These are phyloP conservation scores for Boloria euphrosyne DNA, from an alignment of 2,888 invertebrate species.

Conservation along the genomic window DNA sequence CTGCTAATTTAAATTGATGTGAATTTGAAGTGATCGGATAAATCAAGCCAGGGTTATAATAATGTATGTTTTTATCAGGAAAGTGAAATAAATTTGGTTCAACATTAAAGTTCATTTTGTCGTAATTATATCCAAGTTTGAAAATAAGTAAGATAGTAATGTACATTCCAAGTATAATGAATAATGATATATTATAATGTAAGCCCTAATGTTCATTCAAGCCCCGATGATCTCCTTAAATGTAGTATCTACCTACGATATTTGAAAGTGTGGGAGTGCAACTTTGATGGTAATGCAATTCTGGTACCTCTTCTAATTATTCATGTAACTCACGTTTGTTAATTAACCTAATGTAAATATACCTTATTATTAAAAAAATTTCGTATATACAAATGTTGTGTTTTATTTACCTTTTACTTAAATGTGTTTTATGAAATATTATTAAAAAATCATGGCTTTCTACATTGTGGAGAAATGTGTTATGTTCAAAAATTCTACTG, in stretches of 20 bases:
- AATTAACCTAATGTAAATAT: constrained; percentile 81
- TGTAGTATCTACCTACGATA: constrained; percentile 49
- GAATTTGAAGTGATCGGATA: not conserved
- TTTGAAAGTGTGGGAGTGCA: constrained; percentile 62
- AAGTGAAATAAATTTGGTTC: not conserved
- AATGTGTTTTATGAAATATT: not conserved
- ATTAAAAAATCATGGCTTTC: too few relatives aligned
- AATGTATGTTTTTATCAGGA: not conserved
- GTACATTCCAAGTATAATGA: constrained; percentile 59
- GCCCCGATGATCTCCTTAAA: constrained; percentile 32
- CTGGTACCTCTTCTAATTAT: constrained; percentile 65
- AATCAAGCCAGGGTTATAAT: constrained; percentile 3
- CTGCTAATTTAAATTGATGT: not conserved
- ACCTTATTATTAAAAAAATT: constrained; percentile 81
- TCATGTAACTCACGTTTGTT: constrained; percentile 80
- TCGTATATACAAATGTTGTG: constrained; percentile 69
- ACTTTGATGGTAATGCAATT: constrained; percentile 53
- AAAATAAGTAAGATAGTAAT: constrained; percentile 45
- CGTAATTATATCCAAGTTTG: constrained; percentile 19
- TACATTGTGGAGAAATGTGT: too few relatives aligned
- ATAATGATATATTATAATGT: constrained; percentile 42
- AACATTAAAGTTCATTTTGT: constrained; percentile 2
- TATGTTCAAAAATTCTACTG: too few relatives aligned
- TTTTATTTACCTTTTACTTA: constrained; percentile 36
- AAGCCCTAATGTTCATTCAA: constrained; percentile 29